A percentile compares a stretch with the other conserved stretches of the same genome.
Conservation (phyloP, 2,888 invertebrate genomes). For the Miltochrista miniata region DNA sequence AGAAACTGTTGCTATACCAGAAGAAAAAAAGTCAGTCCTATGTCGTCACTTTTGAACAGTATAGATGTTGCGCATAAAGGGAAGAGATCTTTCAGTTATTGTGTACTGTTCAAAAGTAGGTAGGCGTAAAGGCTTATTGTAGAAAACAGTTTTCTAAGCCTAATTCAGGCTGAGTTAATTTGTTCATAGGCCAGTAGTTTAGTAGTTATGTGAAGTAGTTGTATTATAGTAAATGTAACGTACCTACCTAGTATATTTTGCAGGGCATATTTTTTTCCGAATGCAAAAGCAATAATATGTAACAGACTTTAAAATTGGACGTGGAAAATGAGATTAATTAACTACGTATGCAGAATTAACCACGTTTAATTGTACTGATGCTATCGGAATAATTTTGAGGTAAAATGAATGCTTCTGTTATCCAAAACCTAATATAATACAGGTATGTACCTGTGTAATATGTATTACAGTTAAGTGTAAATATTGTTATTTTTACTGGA, state of each 20-base stretch:
- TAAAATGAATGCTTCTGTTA: conserved; percentile 12
- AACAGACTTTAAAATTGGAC: conserved; percentile 26
- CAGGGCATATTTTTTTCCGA: conserved; percentile 7
- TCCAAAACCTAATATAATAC: background rate
- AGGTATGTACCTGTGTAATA: background rate
- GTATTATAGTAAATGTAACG: too few relatives aligned
- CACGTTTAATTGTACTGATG: conserved; percentile 32
- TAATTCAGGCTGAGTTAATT: too few relatives aligned
- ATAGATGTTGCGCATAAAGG: too few relatives aligned
- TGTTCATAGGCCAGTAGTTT: background rate
- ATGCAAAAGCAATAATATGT: conserved; percentile 16
- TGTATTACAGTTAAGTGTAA: background rate
- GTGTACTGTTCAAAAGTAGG: too few relatives aligned
- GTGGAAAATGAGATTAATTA: conserved; percentile 23
- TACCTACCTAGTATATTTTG: too few relatives aligned
- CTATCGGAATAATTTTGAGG: conserved; percentile 16
- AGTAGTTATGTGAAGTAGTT: background rate
- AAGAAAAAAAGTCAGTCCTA: too few relatives aligned
- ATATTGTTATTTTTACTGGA: background rate
- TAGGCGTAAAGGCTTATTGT: too few relatives aligned
- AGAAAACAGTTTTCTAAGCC: too few relatives aligned
- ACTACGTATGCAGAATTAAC: conserved; percentile 19
- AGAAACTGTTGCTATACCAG: too few relatives aligned
- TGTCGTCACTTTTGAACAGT: too few relatives aligned
- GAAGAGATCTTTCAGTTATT: too few relatives aligned